These are phyloP conservation scores for Strigamia maritima DNA, from an alignment of 2,888 invertebrate genomes.

Conservation along the genomic window DNA sequence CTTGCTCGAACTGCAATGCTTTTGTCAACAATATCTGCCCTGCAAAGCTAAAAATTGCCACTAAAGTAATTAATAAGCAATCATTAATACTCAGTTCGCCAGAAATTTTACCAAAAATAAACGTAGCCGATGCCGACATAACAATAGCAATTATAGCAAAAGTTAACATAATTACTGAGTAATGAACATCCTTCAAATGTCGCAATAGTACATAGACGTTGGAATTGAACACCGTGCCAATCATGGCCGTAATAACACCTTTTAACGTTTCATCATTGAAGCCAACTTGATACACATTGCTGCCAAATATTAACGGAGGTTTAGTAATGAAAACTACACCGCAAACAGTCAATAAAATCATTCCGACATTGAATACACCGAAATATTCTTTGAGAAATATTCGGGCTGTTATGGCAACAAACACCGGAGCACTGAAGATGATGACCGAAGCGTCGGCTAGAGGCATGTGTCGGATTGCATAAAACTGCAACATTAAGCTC, in stretches of 20 bases:
- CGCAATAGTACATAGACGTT: slow-evolving; percentile 81
- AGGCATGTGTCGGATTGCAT: slow-evolving; percentile 87
- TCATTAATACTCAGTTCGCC: slow-evolving; percentile 79
- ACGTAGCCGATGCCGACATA: slow-evolving; percentile 65
- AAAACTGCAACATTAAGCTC: slow-evolving; percentile 83
- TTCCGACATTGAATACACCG: slow-evolving; percentile 54
- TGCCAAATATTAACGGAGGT: slow-evolving; percentile 76
- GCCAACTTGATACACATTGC: slow-evolving; percentile 28
- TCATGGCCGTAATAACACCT: slow-evolving; percentile 80
- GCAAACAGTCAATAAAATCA: slow-evolving; percentile 75
- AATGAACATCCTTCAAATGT: slow-evolving; percentile 78
- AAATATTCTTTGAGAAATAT: slow-evolving; percentile 64
- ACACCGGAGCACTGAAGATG: slow-evolving; percentile 87
- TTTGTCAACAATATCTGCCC: slow-evolving; percentile 86
- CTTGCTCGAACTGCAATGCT: slow-evolving; percentile 84
- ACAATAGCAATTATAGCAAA: slow-evolving; percentile 72
- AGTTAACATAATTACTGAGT: slow-evolving; percentile 86
- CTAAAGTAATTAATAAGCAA: slow-evolving; percentile 67
- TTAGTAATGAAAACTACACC: slow-evolving; percentile 84
- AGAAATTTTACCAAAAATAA: slow-evolving; percentile 73
- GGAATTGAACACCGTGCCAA: slow-evolving; percentile 81
- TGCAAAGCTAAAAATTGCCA: slow-evolving; percentile 60
- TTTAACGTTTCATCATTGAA: slow-evolving; percentile 48
- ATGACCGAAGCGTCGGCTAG: slow-evolving; percentile 86
- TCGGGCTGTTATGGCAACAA: slow-evolving; percentile 68